These are phyloP conservation scores for Portevinia maculata DNA, from an alignment of 2,888 invertebrate genomes.

Conservation along the genomic window DNA sequence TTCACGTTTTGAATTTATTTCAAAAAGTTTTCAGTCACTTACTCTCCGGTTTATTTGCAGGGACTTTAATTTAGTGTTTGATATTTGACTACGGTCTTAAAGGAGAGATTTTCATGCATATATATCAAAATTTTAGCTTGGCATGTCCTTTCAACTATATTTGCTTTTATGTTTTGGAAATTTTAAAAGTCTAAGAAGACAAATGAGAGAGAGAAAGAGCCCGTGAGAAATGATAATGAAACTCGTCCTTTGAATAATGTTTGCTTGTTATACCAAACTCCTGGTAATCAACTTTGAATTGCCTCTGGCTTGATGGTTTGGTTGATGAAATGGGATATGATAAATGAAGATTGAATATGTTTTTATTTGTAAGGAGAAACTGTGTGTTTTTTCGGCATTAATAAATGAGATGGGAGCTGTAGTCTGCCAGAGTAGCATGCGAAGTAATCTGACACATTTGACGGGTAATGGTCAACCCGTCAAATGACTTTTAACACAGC, in stretches of 20 bases:
- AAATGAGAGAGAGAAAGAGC: background rate
- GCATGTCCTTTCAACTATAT: too few species aligned
- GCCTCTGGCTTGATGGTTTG: conserved; percentile 28
- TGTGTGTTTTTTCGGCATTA: too few species aligned
- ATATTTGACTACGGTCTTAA: conserved; percentile 24
- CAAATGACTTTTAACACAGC: too few species aligned
- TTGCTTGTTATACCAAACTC: conserved; percentile 47
- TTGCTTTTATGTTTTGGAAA: too few species aligned
- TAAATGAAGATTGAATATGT: too few species aligned
- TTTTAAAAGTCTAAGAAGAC: too few species aligned
- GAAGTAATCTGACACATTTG: too few species aligned
- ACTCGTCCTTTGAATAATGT: conserved; percentile 45
- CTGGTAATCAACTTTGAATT: conserved; percentile 56
- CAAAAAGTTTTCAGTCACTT: conserved; percentile 56
- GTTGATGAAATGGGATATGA: background rate
- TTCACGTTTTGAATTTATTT: conserved; percentile 25
- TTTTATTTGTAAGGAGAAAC: too few species aligned
- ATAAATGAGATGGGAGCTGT: too few species aligned
- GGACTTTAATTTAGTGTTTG: background rate
- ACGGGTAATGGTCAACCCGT: too few species aligned
- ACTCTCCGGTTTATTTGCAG: conserved; percentile 24
- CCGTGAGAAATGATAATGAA: conserved; percentile 18
- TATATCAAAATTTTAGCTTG: conserved; percentile 18
- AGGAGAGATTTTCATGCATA: conserved; percentile 9
- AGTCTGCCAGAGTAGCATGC: too few species aligned